These are phyloP conservation scores for Dipus sagitta DNA, from an alignment of 2,797 vertebrate species.

Conservation along the genomic window DNA sequence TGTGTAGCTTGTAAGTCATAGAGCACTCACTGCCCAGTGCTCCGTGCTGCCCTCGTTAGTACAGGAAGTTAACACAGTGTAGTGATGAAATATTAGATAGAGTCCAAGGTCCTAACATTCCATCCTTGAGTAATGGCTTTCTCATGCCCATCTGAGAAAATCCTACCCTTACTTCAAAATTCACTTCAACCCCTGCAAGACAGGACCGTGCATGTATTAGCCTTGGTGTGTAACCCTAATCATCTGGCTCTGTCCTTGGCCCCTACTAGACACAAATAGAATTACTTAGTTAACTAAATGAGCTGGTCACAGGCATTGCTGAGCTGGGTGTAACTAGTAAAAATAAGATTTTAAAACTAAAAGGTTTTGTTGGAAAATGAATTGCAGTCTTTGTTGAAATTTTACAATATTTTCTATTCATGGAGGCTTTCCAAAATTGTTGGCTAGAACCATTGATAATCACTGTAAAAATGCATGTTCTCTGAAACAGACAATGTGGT, in stretches of 20 bases:
- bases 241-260: constrained; percentile 15
- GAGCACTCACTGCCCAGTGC: background rate
- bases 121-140: background rate
- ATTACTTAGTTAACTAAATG: constrained; percentile 60
- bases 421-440: constrained; percentile 24
- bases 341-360: constrained; percentile 38
- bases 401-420: constrained; percentile 41
- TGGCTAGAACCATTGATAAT: constrained; percentile 61
- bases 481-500: constrained; percentile 69
- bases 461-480: constrained; percentile 66
- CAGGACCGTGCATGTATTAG: constrained; percentile 4
- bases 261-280: constrained; percentile 8
- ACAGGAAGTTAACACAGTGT: background rate
- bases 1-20: background rate
- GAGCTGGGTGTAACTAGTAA: constrained; percentile 5
- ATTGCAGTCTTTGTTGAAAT: constrained; percentile 45
- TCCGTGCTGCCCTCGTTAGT: background rate
- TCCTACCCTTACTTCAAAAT: background rate
- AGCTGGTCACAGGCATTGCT: background rate
- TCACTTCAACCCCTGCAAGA: background rate
- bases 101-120: background rate
- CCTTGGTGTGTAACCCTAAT: background rate
- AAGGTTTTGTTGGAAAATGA: constrained; percentile 35
- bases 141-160: background rate
- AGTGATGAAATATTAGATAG: background rate